These are phyloP conservation scores for Nomada fabriciana DNA, from an alignment of 2,888 invertebrate genomes.

Conservation along the genomic window DNA sequence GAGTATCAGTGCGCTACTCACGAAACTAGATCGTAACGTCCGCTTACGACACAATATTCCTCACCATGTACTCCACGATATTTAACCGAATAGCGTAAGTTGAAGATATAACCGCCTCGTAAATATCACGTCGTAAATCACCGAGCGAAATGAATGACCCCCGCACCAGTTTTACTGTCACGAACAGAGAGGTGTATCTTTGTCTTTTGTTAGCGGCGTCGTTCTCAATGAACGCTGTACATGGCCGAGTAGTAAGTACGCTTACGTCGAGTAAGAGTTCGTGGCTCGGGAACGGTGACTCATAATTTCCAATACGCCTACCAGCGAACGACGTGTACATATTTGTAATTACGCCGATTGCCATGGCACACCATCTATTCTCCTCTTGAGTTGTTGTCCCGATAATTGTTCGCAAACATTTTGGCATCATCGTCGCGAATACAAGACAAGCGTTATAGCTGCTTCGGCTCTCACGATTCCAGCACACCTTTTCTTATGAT, in stretches of 20 bases:
- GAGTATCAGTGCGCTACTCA: not conserved
- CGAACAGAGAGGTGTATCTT: not conserved
- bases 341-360: slow-evolving; percentile 38
- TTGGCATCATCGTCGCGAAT: not conserved
- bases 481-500: slow-evolving; percentile 17
- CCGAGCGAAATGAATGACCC: not conserved
- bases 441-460: slow-evolving; percentile 2
- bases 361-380: slow-evolving; percentile 1
- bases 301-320: slow-evolving; percentile 73
- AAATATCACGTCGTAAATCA: not conserved
- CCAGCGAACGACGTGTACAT: slow-evolving; percentile 39
- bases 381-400: not conserved
- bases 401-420: slow-evolving; percentile 11
- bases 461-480: slow-evolving; percentile 18
- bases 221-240: slow-evolving; percentile 56
- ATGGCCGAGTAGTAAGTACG: not conserved
- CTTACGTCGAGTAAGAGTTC: not conserved
- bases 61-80: not conserved
- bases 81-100: not conserved
- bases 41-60: not conserved
- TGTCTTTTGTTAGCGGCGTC: not conserved
- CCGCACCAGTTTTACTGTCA: not conserved
- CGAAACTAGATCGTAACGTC: slow-evolving; percentile 2
- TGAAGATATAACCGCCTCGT: not conserved
- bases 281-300: slow-evolving; percentile 66